Evolutionary conservation across 2,888 invertebrate genomes (phyloP).

Genomic region (Sarcophaga subvicina): DNA sequence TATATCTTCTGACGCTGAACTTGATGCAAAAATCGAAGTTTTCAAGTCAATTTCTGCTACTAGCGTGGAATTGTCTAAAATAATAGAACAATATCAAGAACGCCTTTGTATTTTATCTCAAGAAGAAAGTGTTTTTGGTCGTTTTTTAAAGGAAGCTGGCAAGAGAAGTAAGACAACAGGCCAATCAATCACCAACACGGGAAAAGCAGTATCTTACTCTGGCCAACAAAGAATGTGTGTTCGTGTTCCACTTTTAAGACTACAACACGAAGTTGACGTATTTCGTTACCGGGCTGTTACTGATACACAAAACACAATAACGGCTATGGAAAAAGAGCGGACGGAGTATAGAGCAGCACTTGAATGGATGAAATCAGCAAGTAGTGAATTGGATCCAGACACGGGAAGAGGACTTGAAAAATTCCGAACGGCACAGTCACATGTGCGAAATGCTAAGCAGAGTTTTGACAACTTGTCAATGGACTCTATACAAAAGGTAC

Average conservation of each 20-base stretch:
- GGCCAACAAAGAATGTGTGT: constrained; percentile 96
- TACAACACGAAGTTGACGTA: constrained; percentile 98
- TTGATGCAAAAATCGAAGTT: constrained; percentile 93
- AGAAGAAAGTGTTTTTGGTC: constrained; percentile 96
- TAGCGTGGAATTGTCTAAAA: constrained; percentile 92
- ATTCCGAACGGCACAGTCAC: constrained; percentile 94
- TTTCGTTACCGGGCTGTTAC: constrained; percentile 95
- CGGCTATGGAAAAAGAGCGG: constrained; percentile 96
- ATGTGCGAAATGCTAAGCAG: constrained; percentile 90
- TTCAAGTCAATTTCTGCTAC: constrained; percentile 96
- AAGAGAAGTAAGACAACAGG: constrained; percentile 94
- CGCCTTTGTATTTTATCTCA: constrained; percentile 95
- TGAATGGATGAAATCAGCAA: constrained; percentile 99
- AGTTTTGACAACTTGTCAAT: constrained; percentile 96
- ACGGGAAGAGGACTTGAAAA: constrained; percentile 97
- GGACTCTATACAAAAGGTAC: constrained; percentile 96
- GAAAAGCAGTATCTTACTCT: constrained; percentile 93
- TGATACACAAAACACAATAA: constrained; percentile 86
- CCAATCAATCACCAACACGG: constrained; percentile 90
- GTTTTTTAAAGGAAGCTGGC: constrained; percentile 96
- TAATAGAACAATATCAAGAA: constrained; percentile 97
- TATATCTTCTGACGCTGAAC: constrained; percentile 96
- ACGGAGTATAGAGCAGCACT: constrained; percentile 97
- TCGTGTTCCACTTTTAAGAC: constrained; percentile 91
- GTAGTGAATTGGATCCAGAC: constrained; percentile 97